Base-by-base conservation (phyloP, 2,888 invertebrate genomes). In the Oxystoma pomonae region DNA sequence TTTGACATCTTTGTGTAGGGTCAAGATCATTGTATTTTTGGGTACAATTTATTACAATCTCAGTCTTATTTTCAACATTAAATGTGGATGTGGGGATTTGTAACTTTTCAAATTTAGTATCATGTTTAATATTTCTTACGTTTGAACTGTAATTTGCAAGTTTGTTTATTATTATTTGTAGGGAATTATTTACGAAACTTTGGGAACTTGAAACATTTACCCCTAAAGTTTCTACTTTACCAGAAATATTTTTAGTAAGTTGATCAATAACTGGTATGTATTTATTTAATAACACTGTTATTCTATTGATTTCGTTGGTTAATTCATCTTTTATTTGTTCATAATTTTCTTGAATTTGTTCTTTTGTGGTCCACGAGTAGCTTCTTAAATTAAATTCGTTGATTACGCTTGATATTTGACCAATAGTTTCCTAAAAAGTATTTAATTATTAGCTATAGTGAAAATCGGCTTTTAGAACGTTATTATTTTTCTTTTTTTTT, bases 381-480 rank as follows among this genome's bases (percentile, higher is more conserved):
- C 9, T 63, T 16, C n/a, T 49, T 16, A 57, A 57, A 51, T 57
- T 57, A 19, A 63, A 57, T 12, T 57, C 56, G 19, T 55, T 55
- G 18, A 63, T 63, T 22, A 56, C 56, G 22, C 19, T 12, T 21
- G 52, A 60, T 19, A 63, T 12, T 12, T 63, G 52, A 22, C 52
- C 52, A 51, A 63, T 52, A 9, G 52, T 16, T 19, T 18, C 57
- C 63, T 63, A 55, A 51, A 63, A 63, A 18, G 16, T 16, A 55
- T n/a, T n/a, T n/a, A n/a, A n/a, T n/a, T n/a, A n/a, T n/a, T n/a
- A n/a, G n/a, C n/a, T n/a, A n/a, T n/a, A n/a, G n/a, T n/a, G n/a
- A n/a, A n/a, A n/a, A n/a, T n/a, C n/a, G n/a, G n/a, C n/a, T n/a
- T n/a, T n/a, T n/a, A n/a, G n/a, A n/a, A n/a, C n/a, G n/a, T n/a